Base-by-base conservation (phyloP, 2,797 vertebrate species). In the Lepus townsendii region DNA sequence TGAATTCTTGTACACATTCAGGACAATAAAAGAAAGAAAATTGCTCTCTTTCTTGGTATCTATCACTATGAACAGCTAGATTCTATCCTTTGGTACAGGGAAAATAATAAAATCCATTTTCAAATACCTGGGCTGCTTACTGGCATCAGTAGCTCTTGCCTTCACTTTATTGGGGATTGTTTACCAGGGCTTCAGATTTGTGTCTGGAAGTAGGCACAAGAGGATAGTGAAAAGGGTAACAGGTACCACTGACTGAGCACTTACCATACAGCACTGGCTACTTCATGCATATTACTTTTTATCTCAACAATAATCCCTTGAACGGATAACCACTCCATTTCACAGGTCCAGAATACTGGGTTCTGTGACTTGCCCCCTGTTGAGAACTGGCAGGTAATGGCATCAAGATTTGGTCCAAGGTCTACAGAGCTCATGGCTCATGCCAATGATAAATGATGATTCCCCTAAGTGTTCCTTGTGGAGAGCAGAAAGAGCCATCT, bases 41-140 rank as follows among this genome's bases (percentile, higher is more conserved):
- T 27, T 17, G 1, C 57, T 90, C n/a, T 54, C 30, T 47, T 72
- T 83, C 76, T 86, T 65, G 24, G 24, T 76, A 27, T 69, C 38
- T 89, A 19, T 82, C 57, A 65, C n/a, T 77, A 24, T 77, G 14
- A 96, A n/a, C n/a, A 60, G 89, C 77, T 96, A 47, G 93, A 71
- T 83, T 82, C 60, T 92, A 5, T 0, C 14, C 26, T 38, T 90
- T 66, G 62, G 1, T 47, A 60, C 22, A 89, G 47, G 63, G 78
- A 94, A 95, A 85, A 42, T 6, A 85, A 14, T 93, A 93, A 86
- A 92, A 73, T 52, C 32, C 16, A 72, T 77, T 75, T 78, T 14
- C 2, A 77, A 83, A 52, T 42, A 76, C 83, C 24, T 71, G n/a
- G 10, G 11, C 32, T 63, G 24, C 24, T 71, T 38, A 66, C 32